phyloP scores from a whole-genome alignment of 2,888 invertebrate genomes.

The Zygothrica quintamaculata region DNA sequence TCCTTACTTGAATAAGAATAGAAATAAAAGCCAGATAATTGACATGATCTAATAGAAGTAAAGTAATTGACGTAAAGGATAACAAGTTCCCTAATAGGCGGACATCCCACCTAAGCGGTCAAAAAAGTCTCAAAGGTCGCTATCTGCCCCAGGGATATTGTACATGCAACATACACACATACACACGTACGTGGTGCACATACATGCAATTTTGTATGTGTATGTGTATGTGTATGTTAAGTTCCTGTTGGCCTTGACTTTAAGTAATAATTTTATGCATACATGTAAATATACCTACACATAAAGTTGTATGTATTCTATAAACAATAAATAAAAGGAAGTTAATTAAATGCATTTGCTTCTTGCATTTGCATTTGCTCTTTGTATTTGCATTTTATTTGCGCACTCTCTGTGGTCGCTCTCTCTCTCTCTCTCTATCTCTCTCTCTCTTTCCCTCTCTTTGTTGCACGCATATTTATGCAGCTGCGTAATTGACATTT shows the following conservation, averaged over 20 bases:
- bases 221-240: background rate
- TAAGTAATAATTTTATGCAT: too few relatives aligned
- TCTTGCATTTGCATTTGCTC: background rate
- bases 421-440: slow-evolving; percentile 8
- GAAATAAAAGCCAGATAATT: too few relatives aligned
- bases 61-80: too few relatives aligned
- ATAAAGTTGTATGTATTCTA: background rate
- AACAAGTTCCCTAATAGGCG: too few relatives aligned
- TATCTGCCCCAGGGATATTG: background rate
- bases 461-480: background rate
- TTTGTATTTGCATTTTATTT: background rate
- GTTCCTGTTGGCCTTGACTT: too few relatives aligned
- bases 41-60: too few relatives aligned
- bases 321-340: background rate
- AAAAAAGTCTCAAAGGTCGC: too few relatives aligned
- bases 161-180: background rate
- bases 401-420: slow-evolving; percentile 10
- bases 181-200: background rate
- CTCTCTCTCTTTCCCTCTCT: slow-evolving; percentile 2
- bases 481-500: too few relatives aligned
- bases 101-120: too few relatives aligned
- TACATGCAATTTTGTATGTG: background rate
- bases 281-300: too few relatives aligned
- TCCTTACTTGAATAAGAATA: too few relatives aligned
- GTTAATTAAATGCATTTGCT: background rate